These are phyloP conservation scores for Aplochiton taeniatus DNA, from an alignment of 2,797 vertebrate genomes.

Conservation along the genomic window DNA sequence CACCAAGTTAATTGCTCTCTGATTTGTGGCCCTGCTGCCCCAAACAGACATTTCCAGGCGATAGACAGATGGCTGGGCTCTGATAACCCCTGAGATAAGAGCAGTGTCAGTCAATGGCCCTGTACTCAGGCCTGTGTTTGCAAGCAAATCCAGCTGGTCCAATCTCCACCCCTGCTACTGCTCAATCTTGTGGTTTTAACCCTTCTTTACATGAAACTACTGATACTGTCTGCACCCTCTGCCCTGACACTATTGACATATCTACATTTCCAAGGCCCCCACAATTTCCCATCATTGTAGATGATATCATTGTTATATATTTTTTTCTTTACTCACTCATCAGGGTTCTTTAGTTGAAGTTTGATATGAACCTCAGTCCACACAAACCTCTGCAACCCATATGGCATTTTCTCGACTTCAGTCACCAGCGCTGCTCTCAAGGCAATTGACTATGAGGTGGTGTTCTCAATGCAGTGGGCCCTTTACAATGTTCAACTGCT, in stretches of 20 bases:
- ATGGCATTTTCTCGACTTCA: too few relatives aligned
- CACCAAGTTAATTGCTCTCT: constrained; percentile 42
- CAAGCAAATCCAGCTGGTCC: constrained; percentile 60
- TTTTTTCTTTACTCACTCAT: too few relatives aligned
- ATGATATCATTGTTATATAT: constrained; percentile 9
- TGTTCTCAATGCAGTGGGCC: too few relatives aligned
- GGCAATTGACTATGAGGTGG: too few relatives aligned
- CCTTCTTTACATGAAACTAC: constrained; percentile 53
- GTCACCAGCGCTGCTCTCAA: too few relatives aligned
- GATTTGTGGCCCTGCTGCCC: constrained; percentile 28
- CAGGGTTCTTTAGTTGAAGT: too few relatives aligned
- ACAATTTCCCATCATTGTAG: constrained; percentile 16
- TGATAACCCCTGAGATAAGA: constrained; percentile 61
- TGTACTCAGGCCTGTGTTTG: constrained; percentile 44
- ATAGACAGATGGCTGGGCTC: constrained; percentile 22
- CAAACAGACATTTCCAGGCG: constrained; percentile 34
- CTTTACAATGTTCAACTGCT: too few relatives aligned
- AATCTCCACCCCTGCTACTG: constrained; percentile 30
- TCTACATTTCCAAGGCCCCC: constrained; percentile 22
- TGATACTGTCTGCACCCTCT: constrained; percentile 32
- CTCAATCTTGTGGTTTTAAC: constrained; percentile 36
- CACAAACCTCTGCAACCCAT: too few relatives aligned
- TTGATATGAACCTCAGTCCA: too few relatives aligned
- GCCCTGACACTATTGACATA: constrained; percentile 35
- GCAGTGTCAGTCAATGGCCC: constrained; percentile 30